Evolutionary conservation across 2,888 invertebrate species (phyloP).

Genomic region (Chesias legatella): DNA sequence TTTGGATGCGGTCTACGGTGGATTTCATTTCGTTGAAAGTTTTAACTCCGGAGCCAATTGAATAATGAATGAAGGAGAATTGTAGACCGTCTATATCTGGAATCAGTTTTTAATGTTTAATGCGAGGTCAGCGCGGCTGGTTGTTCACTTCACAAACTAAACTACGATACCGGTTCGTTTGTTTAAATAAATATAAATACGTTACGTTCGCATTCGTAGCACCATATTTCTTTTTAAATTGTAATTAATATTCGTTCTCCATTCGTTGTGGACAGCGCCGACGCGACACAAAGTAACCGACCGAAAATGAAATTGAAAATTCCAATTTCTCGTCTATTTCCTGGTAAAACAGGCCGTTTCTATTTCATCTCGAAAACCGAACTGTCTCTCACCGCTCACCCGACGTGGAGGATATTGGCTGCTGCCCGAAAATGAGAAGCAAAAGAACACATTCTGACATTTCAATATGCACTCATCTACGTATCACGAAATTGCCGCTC

Average conservation of each 20-base stretch:
- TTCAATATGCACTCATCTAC: conserved; percentile 77
- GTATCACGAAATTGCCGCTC: conserved; percentile 30
- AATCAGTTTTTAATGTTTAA: conserved; percentile 21
- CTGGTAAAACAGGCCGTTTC: conserved; percentile 68
- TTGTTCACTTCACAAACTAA: conserved; percentile 5
- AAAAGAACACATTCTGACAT: conserved; percentile 77
- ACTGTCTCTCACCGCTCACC: conserved; percentile 51
- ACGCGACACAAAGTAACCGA: conserved; percentile 53
- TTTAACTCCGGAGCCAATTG: conserved; percentile 21
- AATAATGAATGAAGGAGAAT: conserved; percentile 19
- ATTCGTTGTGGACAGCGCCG: conserved; percentile 32
- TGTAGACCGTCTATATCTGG: conserved; percentile 16
- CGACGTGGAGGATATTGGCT: conserved; percentile 73
- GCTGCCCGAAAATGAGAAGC: conserved; percentile 70
- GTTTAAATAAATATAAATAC: background rate
- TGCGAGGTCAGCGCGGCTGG: conserved; percentile 9
- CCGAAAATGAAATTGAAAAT: conserved; percentile 67
- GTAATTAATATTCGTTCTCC: conserved; percentile 17
- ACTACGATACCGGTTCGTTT: background rate
- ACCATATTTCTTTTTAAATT: conserved; percentile 7
- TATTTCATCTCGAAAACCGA: conserved; percentile 57
- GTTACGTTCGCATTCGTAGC: conserved; percentile 1
- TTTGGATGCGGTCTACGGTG: conserved; percentile 46
- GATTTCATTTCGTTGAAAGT: conserved; percentile 28
- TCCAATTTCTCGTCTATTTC: conserved; percentile 71